These are phyloP conservation scores for Dolichopus griseipennis DNA, from an alignment of 2,888 invertebrate genomes.

Conservation along the genomic window DNA sequence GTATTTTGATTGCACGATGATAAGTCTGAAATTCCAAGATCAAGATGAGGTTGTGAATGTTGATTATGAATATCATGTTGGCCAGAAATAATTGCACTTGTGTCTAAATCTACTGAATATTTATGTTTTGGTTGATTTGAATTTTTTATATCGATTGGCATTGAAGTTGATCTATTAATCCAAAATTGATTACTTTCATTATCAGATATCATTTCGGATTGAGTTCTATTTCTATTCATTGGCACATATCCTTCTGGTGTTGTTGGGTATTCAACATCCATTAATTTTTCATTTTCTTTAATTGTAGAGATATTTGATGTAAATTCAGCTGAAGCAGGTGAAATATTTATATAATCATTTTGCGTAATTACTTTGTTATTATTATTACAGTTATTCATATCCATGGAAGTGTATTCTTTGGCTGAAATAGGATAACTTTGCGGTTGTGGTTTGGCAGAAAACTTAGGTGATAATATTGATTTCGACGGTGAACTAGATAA, in stretches of 20 bases:
- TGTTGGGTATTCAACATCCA: not conserved
- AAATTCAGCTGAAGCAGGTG: not conserved
- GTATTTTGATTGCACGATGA: slow-evolving; percentile 45
- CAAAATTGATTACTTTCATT: not conserved
- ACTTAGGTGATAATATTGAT: slow-evolving; percentile 14
- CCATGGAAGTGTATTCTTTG: slow-evolving; percentile 10
- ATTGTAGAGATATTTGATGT: not conserved
- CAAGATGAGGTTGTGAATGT: not conserved
- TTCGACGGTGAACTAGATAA: slow-evolving; percentile 14
- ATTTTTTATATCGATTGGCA: slow-evolving; percentile 21
- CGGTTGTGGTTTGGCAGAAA: not conserved
- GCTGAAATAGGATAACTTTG: slow-evolving; percentile 17
- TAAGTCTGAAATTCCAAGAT: not conserved
- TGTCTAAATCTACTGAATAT: not conserved
- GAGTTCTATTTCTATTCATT: not conserved
- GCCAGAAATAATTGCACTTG: not conserved
- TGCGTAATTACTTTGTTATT: not conserved
- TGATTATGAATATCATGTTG: not conserved
- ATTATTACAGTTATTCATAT: slow-evolving; percentile 13
- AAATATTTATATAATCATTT: not conserved
- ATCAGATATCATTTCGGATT: not conserved
- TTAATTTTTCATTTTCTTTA: not conserved
- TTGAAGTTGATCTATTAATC: slow-evolving; percentile 15
- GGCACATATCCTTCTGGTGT: not conserved
- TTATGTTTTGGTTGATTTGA: slow-evolving; percentile 14